Conservation (phyloP, 2,113 vertebrate species). For the Sorex araneus region DNA sequence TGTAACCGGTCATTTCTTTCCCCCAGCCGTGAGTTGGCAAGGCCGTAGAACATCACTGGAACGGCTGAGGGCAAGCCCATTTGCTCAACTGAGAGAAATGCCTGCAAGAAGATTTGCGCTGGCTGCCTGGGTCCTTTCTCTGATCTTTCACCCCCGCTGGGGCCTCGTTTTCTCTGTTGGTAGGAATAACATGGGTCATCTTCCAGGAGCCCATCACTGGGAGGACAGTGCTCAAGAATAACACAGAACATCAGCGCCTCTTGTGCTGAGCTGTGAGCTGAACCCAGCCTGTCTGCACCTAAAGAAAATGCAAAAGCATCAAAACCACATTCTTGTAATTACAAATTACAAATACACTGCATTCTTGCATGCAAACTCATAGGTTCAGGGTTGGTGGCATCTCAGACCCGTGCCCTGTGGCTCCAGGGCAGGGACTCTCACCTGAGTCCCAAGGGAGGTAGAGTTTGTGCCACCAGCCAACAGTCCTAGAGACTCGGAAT, state of each 20-base stretch:
- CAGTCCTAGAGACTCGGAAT: no score
- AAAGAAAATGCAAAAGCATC: no score
- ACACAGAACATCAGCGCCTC: background rate
- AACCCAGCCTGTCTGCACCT: background rate
- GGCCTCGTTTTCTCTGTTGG: background rate
- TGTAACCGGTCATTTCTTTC: background rate
- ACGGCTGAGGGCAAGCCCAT: background rate
- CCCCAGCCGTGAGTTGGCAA: background rate
- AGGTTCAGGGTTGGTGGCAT: no score
- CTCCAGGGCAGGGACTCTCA: no score
- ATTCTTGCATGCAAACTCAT: no score
- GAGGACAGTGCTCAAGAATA: rapidly evolving
- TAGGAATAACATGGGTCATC: background rate
- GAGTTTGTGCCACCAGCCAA: no score
- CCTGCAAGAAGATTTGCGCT: background rate
- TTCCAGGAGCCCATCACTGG: background rate
- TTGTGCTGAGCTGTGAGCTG: background rate
- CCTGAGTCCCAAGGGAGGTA: no score
- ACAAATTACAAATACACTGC: no score
- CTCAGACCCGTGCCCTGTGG: no score
- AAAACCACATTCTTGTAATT: no score
- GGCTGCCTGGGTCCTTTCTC: background rate
- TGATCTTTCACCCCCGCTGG: rapidly evolving
- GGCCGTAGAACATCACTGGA: background rate
- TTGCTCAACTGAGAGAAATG: background rate